These are phyloP conservation scores for Ichneumon xanthorius DNA, from an alignment of 2,888 invertebrate species.

Conservation along the genomic window DNA sequence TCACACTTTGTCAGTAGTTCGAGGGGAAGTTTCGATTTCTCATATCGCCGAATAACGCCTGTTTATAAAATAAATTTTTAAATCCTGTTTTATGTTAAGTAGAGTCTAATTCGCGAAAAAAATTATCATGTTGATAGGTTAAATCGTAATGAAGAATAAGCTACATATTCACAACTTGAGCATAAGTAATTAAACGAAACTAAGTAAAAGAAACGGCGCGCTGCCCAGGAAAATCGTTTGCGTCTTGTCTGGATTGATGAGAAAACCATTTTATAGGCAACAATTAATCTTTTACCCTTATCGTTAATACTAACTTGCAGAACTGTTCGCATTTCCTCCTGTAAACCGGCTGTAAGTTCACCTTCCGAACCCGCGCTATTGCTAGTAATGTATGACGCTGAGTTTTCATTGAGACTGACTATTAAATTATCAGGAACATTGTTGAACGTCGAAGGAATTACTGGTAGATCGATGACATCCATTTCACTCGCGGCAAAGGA, in stretches of 20 bases:
- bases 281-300: too few relatives aligned
- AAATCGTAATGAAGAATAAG: too few relatives aligned
- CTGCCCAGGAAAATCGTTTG: too few relatives aligned
- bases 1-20: slow-evolving; percentile 8
- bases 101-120: too few relatives aligned
- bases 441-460: slow-evolving; percentile 51
- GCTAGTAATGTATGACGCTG: slow-evolving; percentile 37
- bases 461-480: slow-evolving; percentile 44
- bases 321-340: slow-evolving; percentile 68
- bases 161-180: too few relatives aligned
- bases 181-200: too few relatives aligned
- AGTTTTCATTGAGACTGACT: slow-evolving; percentile 46
- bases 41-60: slow-evolving; percentile 66
- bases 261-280: too few relatives aligned
- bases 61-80: slow-evolving; percentile 26
- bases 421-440: slow-evolving; percentile 54
- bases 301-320: slow-evolving; percentile 68
- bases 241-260: too few relatives aligned
- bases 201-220: too few relatives aligned
- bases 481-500: slow-evolving; percentile 46
- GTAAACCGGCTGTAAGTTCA: slow-evolving; percentile 59
- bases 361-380: slow-evolving; percentile 41
- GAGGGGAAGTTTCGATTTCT: slow-evolving; percentile 8
- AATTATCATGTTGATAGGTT: too few relatives aligned
- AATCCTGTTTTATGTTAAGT: background rate